Evolutionary conservation across 2,888 invertebrate species (phyloP), one percentile per base, ranked within the genome.

Genomic region (Habrosyne pyritoides): DNA sequence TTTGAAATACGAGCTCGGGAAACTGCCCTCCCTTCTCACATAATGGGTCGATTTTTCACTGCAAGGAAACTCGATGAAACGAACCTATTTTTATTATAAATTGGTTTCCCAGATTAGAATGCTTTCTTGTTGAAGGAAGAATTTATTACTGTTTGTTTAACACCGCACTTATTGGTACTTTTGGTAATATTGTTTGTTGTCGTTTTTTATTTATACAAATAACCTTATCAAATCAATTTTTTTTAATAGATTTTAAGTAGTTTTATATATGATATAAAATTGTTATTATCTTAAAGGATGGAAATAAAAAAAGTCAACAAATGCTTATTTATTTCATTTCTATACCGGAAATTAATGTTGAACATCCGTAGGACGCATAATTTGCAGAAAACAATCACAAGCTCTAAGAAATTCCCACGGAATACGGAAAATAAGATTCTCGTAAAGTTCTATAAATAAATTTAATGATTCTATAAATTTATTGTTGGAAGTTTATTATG

Each of bases 1-100:
- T 89, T 87, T 89, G 90, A 90, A 89, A 87, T 89, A 90, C 79
- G 87, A 84, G 77, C 82, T 61, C 63, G 62, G 75, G 77, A 75
- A 73, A 75, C 73, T 69, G 71, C 80, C 76, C 77, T 77, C 79
- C 83, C 79, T 78, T 68, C 68, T 69, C 65, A 69, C 63, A 75
- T 88, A 89, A 89, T 90, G 81, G 86, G 73, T 67, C 84, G 82
- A 91, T 91, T 91, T 91, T 90, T 91, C 90, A 88, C 81, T 72
- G 79, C 77, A 79, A 81, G 79, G 78, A 83, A 87, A 84, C 83
- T 76, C 79, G 83, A 77, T 79, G 84, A 89, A 86, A 86, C 75
- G 75, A 67, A 78, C 79, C 6, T 77, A 83, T 81, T 77, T 77
- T 79, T 81, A 67, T 71, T 81, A 87, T 85, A 88, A 84, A 87